phyloP scores from a whole-genome alignment of 2,113 vertebrate species.

The Cyprinodon brontotheroides region DNA sequence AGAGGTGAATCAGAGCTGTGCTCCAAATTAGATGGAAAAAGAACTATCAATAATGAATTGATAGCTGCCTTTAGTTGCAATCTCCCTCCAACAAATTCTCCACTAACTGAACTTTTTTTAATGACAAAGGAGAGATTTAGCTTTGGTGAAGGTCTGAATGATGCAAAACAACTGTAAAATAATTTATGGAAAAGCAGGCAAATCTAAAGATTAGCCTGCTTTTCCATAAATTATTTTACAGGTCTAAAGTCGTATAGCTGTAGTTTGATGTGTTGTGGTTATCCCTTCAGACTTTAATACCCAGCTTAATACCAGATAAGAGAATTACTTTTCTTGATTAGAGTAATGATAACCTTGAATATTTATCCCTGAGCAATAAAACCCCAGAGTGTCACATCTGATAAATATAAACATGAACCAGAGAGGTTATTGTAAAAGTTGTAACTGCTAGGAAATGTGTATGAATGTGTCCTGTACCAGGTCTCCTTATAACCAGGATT shows the following conservation, averaged over 20 bases:
- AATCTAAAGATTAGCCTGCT: not conserved
- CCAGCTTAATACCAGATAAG: conserved; percentile 4
- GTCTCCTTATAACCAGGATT: not conserved
- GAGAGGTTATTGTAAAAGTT: too few species aligned
- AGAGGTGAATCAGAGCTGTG: conserved; percentile 13
- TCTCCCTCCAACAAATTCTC: conserved; percentile 17
- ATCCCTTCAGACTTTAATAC: not conserved
- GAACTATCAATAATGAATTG: conserved; percentile 34
- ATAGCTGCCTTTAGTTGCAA: conserved; percentile 16
- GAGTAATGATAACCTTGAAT: not conserved
- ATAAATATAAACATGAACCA: not conserved
- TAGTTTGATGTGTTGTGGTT: conserved; percentile 1
- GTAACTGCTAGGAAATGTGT: too few species aligned
- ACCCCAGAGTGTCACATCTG: not conserved
- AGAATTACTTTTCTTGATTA: not conserved
- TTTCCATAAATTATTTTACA: not conserved
- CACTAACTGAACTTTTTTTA: conserved; percentile 12
- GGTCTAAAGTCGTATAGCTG: not conserved
- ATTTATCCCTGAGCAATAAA: not conserved
- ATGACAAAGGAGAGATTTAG: not conserved
- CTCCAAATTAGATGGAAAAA: conserved; percentile 21
- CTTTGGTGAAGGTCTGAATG: not conserved
- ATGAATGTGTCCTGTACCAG: not conserved
- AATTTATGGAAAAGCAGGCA: not conserved
- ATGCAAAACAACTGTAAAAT: not conserved